These are phyloP conservation scores for Geodia barretti DNA, from an alignment of 37 sponge, comb jelly and placozoan genomes.

Conservation along the genomic window DNA sequence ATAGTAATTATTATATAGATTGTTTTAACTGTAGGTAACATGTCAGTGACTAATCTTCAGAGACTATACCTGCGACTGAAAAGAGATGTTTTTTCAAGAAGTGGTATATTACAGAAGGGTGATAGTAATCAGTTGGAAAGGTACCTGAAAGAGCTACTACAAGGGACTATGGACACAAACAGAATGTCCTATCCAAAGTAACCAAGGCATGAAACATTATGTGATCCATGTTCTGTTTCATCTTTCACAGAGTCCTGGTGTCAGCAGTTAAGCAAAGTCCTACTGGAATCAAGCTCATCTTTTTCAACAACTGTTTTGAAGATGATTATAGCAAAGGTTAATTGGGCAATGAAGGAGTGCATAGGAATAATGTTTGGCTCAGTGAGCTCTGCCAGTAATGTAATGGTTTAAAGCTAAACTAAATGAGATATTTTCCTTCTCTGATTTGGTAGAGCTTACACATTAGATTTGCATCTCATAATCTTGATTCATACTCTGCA, in stretches of 20 bases:
- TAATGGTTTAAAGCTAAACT: no score
- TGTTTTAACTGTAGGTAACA: background rate
- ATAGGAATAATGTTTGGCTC: no score
- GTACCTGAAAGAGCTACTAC: background rate
- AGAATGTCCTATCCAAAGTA: background rate
- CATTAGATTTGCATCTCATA: no score
- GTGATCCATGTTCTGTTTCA: background rate
- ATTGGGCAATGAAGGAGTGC: no score
- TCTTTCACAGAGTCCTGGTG: constrained; percentile 39
- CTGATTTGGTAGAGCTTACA: no score
- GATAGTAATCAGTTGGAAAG: background rate
- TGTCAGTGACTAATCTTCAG: background rate
- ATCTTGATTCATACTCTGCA: no score
- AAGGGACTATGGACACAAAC: background rate
- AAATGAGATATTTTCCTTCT: no score
- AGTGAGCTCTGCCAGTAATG: no score
- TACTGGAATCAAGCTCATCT: constrained; percentile 44
- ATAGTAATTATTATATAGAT: no score
- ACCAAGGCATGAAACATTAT: background rate
- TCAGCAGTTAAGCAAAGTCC: constrained; percentile 48
- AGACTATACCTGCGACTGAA: background rate
- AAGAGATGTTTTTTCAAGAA: background rate
- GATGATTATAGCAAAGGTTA: constrained; percentile 31
- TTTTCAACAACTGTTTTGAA: constrained; percentile 68
- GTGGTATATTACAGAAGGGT: background rate